Percentiles rank a stretch among this genome's conserved stretches.
phyloP scores from a whole-genome alignment of 2,113 vertebrate genomes.

The Barnardius zonarius region DNA sequence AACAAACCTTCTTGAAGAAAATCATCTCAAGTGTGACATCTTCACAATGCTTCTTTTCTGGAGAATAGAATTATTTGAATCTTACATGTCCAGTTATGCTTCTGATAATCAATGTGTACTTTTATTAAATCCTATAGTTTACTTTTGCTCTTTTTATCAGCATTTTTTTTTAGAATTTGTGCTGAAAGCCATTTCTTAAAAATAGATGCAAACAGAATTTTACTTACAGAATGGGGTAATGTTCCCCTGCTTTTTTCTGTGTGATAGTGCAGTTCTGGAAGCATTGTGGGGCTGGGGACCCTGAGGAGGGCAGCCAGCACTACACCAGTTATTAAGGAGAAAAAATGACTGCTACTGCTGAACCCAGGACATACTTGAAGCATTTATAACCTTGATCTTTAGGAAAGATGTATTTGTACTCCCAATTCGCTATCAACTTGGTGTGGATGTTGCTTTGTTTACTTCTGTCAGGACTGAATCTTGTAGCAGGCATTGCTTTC shows the following conservation, averaged over 20 bases:
- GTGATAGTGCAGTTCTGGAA: not conserved
- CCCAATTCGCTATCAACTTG: not conserved
- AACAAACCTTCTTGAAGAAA: not conserved
- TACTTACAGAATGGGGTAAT: not conserved
- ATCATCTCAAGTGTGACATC: not conserved
- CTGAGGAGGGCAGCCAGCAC: no score
- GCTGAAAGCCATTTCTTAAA: not conserved
- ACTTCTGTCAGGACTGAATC: not conserved
- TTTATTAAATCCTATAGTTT: not conserved
- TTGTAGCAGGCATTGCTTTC: not conserved
- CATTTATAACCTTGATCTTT: slow-evolving; percentile 12
- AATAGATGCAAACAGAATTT: not conserved
- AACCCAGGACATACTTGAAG: not conserved
- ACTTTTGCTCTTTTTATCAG: not conserved
- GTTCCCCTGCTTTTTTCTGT: not conserved
- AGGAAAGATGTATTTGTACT: not conserved
- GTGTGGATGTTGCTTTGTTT: not conserved
- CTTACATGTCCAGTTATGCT: not conserved
- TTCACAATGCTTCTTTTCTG: not conserved
- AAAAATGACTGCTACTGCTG: no score
- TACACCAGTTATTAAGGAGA: no score
- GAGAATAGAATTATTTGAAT: not conserved
- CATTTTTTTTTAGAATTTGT: not conserved
- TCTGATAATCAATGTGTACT: not conserved
- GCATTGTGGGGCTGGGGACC: no score